Evolutionary conservation across 2,113 vertebrate genomes (phyloP), one percentile per base, ranked within the genome.

Genomic region (Alectura lathami): DNA sequence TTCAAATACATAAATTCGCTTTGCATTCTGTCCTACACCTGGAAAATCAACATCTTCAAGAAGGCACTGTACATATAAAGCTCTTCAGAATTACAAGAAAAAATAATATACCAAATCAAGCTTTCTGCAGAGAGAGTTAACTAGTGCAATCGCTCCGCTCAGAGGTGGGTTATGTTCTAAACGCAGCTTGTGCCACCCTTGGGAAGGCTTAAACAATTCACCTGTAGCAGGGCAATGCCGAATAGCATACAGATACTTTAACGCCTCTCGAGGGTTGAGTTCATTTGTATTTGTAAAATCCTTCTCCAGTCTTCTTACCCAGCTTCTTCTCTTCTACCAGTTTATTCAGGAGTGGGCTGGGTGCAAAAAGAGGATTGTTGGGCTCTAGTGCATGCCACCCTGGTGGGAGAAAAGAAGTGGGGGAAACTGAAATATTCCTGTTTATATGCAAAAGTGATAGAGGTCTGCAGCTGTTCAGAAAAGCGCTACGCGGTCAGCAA

Each of bases 261-360:
- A 32, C 29, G 78, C 51, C 24, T 66, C 56, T 23, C 17, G 7
- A 86, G 23, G 34, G 18, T 10, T 40, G 51, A 60, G 53, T 45
- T 98, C 98, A 99, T 74, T 98, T 98, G 96, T 99, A 98, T 88
- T 99, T 99, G 96, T 99, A 99, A 98, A 98, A 99, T 45, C 99
- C 99, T 97, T 99, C 99, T 91, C 99, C 99, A 0, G 98, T 98
- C 98, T 99, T 99, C 97, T 97, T 99, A 84, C 99, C 99, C 17
- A 98, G 72, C 97, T 99, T 99, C 45, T 99, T 99, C 88, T 99
- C 99, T 12, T 98, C 97, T 18, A 99, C 99, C 95, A 99, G 94
- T 94, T 99, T 98, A 97, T 98, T 98, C 72, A 99, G 85, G 87
- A 98, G 62, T 4, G 97, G 94, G 62, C 98, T 98, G 26, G 97